Conservation (phyloP, 2,888 invertebrate genomes). For the Trichopoda pennipes region DNA sequence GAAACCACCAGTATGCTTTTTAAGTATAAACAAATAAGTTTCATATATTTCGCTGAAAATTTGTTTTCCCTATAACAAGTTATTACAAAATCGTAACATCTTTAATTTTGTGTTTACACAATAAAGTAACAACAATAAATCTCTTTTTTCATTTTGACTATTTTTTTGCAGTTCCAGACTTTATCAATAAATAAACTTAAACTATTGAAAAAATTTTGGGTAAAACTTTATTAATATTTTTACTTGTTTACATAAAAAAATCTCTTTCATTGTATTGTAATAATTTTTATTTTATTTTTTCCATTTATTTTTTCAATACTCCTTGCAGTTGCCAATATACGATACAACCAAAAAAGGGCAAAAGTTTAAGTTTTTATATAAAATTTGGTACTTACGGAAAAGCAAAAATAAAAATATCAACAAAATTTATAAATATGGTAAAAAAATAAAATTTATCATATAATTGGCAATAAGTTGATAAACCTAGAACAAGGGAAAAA, state of each 20-base stretch:
- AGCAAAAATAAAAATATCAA: constrained; percentile 33
- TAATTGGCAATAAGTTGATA: constrained; percentile 58
- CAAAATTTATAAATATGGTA: constrained; percentile 17
- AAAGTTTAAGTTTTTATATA: constrained; percentile 42
- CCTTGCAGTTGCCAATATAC: constrained; percentile 41
- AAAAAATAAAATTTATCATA: constrained; percentile 49
- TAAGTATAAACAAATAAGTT: no score
- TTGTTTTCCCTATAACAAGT: constrained; percentile 5
- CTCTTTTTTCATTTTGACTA: constrained; percentile 1
- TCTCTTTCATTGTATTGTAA: constrained; percentile 29
- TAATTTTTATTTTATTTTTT: constrained; percentile 30
- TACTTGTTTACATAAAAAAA: constrained; percentile 63
- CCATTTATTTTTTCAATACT: constrained; percentile 6
- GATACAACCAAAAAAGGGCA: constrained; percentile 41
- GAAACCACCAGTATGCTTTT: no score
- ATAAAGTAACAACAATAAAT: constrained; percentile 19
- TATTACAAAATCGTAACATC: constrained; percentile 13
- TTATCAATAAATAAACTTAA: constrained; percentile 65
- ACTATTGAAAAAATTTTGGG: constrained; percentile 52
- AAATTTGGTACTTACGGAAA: constrained; percentile 34
- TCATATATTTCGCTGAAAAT: neutral
- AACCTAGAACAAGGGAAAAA: neutral
- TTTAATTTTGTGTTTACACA: constrained; percentile 17
- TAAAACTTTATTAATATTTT: constrained; percentile 65
- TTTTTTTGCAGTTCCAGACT: constrained; percentile 21